phyloP scores from a whole-genome alignment of 2,113 vertebrate species.

The Pachyramphus minor region DNA sequence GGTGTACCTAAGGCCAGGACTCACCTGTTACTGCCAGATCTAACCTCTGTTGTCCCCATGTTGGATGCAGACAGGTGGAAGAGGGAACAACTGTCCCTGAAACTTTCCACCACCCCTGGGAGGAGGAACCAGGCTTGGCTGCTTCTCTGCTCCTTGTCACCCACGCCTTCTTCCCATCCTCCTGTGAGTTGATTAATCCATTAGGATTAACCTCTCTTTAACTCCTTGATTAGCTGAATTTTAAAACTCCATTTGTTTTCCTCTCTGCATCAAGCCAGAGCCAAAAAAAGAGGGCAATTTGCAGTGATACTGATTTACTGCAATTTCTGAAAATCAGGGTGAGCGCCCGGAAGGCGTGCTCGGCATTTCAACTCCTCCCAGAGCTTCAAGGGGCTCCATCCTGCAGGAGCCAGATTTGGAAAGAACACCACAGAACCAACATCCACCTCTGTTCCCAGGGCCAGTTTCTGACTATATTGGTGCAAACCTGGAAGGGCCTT shows the following conservation, averaged over 20 bases:
- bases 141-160: not conserved
- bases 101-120: not conserved
- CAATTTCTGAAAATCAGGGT: constrained; percentile 74
- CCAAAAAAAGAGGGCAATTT: constrained; percentile 70
- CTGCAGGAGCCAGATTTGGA: not conserved
- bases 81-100: not conserved
- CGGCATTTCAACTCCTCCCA: constrained; percentile 49
- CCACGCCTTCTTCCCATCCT: not conserved
- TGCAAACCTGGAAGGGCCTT: not conserved
- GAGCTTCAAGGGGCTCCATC: not conserved
- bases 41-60: not conserved
- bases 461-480: not conserved
- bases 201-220: constrained; percentile 75
- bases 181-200: constrained; percentile 70
- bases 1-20: not conserved
- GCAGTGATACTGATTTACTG: constrained; percentile 65
- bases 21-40: not conserved
- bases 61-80: not conserved
- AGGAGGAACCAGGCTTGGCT: not conserved
- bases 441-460: not conserved
- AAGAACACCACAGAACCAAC: not conserved
- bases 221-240: constrained; percentile 77
- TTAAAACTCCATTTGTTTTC: constrained; percentile 75
- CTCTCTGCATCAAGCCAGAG: constrained; percentile 68
- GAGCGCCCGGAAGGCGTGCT: not conserved